A percentile compares a stretch with the other conserved stretches of the same genome.
Conservation (phyloP, 1,140 invertebrate species). For the Drosophila lacertosa region DNA sequence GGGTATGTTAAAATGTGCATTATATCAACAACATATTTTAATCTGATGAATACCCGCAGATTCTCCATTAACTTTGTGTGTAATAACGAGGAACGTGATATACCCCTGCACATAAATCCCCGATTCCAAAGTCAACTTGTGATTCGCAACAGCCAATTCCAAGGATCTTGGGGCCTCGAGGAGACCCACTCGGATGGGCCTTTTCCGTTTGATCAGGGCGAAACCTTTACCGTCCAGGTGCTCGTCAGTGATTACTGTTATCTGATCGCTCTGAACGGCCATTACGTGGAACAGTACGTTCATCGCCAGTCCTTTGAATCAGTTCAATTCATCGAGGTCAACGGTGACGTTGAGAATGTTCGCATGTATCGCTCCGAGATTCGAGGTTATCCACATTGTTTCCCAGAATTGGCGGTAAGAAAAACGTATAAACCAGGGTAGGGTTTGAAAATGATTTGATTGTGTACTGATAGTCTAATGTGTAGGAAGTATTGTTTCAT, state of each 20-base stretch:
- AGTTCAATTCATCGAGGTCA: slow-evolving; percentile 85
- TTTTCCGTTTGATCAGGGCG: slow-evolving; percentile 80
- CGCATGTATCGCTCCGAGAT: slow-evolving; percentile 83
- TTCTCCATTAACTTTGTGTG: slow-evolving; percentile 88
- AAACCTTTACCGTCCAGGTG: slow-evolving; percentile 84
- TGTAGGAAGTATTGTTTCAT: no score
- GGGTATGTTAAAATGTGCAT: slow-evolving; percentile 47
- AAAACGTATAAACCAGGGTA: no score
- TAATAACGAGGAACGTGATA: slow-evolving; percentile 85
- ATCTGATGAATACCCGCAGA: slow-evolving; percentile 78
- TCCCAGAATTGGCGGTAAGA: slow-evolving; percentile 69
- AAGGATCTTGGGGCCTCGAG: slow-evolving; percentile 88
- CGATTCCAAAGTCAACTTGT: slow-evolving; percentile 90
- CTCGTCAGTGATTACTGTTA: slow-evolving; percentile 84
- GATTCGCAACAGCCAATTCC: slow-evolving; percentile 87
- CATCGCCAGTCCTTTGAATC: slow-evolving; percentile 87
- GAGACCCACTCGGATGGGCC: slow-evolving; percentile 86
- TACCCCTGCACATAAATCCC: slow-evolving; percentile 92
- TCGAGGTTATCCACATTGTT: slow-evolving; percentile 85
- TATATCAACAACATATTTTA: background rate
- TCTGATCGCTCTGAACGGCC: slow-evolving; percentile 88
- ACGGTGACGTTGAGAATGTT: slow-evolving; percentile 86
- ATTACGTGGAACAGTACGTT: slow-evolving; percentile 88
- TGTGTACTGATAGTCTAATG: no score
- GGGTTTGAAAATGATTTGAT: no score